phyloP scores from a whole-genome alignment of 1,140 invertebrate genomes.

The Zaprionus tsacasi region DNA sequence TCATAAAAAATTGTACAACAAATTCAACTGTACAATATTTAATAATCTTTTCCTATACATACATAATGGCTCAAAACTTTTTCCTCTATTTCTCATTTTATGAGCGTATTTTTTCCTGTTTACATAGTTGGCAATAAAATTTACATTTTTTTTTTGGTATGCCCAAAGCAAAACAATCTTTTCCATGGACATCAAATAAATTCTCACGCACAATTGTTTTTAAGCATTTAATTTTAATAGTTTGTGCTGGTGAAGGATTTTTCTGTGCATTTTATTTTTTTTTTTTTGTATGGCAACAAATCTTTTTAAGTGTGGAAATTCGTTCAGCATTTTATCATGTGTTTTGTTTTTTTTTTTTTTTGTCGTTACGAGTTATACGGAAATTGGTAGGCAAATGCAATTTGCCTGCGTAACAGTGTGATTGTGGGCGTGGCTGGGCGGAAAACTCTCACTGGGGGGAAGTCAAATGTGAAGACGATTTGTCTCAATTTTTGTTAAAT shows the following conservation, averaged over 20 bases:
- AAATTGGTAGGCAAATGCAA: conserved; percentile 58
- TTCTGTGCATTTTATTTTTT: conserved; percentile 2
- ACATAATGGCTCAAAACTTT: background rate
- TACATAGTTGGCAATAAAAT: conserved; percentile 16
- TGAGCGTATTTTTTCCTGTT: conserved; percentile 18
- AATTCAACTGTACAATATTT: background rate
- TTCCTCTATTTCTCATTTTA: background rate
- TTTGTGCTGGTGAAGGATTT: conserved; percentile 24
- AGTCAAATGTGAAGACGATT: conserved; percentile 11
- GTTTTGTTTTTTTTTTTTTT: conserved; percentile 11
- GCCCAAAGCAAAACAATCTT: background rate
- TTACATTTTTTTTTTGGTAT: conserved; percentile 11
- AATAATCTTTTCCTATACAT: background rate
- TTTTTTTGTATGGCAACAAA: conserved; percentile 30
- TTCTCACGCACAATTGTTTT: conserved; percentile 57
- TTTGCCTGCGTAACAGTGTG: conserved; percentile 33
- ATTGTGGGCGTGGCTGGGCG: conserved; percentile 11
- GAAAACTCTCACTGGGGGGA: conserved; percentile 14
- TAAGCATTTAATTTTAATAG: conserved; percentile 64
- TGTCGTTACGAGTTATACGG: conserved; percentile 32
- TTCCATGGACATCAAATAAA: conserved; percentile 40
- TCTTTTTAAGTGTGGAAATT: conserved; percentile 49
- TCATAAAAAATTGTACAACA: too few species aligned
- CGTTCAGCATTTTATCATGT: conserved; percentile 36
- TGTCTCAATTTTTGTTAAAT: conserved; percentile 62